phyloP scores from a whole-genome alignment of 2,113 vertebrate genomes.

The Neodontobutis hainanensis region DNA sequence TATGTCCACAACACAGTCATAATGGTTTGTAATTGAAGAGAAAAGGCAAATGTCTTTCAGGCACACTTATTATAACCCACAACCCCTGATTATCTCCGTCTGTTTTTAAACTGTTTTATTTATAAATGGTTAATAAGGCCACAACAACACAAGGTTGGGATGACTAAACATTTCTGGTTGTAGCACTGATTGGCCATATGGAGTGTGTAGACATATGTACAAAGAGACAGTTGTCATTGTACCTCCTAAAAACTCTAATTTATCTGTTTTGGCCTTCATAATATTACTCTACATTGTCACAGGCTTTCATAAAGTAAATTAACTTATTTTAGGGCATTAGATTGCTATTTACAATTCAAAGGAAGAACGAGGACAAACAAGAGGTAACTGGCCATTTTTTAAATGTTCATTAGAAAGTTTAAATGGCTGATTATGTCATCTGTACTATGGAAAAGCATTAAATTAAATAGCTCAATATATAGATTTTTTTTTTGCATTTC shows the following conservation, averaged over 20 bases:
- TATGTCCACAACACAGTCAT: slow-evolving; percentile 57
- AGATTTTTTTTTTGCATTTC: slow-evolving; percentile 57
- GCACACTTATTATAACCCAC: slow-evolving; percentile 56
- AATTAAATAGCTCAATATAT: slow-evolving; percentile 34
- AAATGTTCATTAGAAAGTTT: slow-evolving; percentile 62
- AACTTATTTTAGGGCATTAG: slow-evolving; percentile 66
- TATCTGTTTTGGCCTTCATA: slow-evolving; percentile 49
- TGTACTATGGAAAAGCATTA: slow-evolving; percentile 45
- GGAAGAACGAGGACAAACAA: slow-evolving; percentile 53
- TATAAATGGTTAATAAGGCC: slow-evolving; percentile 71
- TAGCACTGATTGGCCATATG: slow-evolving; percentile 36
- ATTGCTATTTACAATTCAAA: slow-evolving; percentile 74
- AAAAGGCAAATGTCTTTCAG: slow-evolving; percentile 67
- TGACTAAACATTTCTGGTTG: slow-evolving; percentile 35
- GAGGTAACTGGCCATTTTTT: slow-evolving; percentile 58
- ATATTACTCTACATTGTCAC: slow-evolving; percentile 45
- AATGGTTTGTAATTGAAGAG: slow-evolving; percentile 45
- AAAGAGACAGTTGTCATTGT: slow-evolving; percentile 56
- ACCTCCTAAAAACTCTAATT: slow-evolving; percentile 49
- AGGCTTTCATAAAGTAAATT: slow-evolving; percentile 52
- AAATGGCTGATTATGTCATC: slow-evolving; percentile 63
- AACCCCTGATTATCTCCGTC: slow-evolving; percentile 68
- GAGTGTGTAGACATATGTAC: slow-evolving; percentile 53
- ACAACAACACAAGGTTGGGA: slow-evolving; percentile 43
- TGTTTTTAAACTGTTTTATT: slow-evolving; percentile 69